Base-by-base conservation (phyloP, 2,113 vertebrate species). In the Cyanistes caeruleus region DNA sequence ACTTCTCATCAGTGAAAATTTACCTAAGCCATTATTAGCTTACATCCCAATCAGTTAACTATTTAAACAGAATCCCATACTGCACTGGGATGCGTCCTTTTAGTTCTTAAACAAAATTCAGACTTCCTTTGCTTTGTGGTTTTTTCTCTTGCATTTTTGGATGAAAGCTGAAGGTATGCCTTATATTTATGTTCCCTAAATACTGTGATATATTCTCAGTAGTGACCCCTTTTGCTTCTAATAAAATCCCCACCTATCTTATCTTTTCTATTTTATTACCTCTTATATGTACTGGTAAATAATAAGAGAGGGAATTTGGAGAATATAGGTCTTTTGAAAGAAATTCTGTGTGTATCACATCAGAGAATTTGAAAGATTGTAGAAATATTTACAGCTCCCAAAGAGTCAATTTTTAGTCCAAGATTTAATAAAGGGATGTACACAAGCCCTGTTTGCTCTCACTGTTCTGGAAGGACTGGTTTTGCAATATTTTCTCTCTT, bases 401-500 rank as follows among this genome's bases (percentile, higher is more conserved):
- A 74, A 79, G 77, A 89, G 18, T 67, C 46, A 79, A 2, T 65
- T 39, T 84, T 17, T 53, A 75, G 19, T 88, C 52, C 30, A 52
- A 78, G 48, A 87, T 10, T 91, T 75, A 90, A 84, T 76, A 81
- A 37, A 89, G 64, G 74, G 58, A 70, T 88, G 82, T 72, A 86
- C 79, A 75, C 3, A 35, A 88, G 51, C 43, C 63, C 80, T 89
- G 22, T 67, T 87, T 75, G 62, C 43, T 93, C 35, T 55, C 7
- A 1, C 56, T 95, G 41, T 62, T 94, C 46, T 90, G 68, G 84
- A 78, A 95, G 73, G 76, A 72, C 90, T 64, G 77, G 19, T n/a
- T 93, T 93, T 91, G 56, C 53, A 80, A 14, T 92, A 85, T 85
- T 90, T 95, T 85, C 89, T 90, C 37, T 84, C 56, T 51, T 90